Evolutionary conservation across 2,888 invertebrate species (phyloP).

Genomic region (Dryobotodes eremita): DNA sequence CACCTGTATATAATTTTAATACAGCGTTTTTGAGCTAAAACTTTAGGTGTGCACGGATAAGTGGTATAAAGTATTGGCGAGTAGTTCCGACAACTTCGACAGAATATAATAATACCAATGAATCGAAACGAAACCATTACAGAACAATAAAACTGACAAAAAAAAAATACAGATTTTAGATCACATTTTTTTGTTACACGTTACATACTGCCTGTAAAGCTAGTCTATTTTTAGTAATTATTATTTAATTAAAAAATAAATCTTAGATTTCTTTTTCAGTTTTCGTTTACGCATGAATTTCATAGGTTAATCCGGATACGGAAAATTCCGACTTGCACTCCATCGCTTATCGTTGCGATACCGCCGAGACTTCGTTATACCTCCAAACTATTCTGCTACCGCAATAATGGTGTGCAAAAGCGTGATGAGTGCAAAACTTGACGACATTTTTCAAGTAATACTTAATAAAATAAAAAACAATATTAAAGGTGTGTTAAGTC

Average conservation of each 20-base stretch:
- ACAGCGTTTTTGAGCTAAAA: not conserved
- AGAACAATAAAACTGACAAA: slow-evolving; percentile 11
- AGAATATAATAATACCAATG: slow-evolving; percentile 3
- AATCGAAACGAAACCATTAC: slow-evolving; percentile 15
- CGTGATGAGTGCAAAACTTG: slow-evolving; percentile 26
- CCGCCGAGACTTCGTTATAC: not conserved
- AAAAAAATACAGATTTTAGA: slow-evolving; percentile 13
- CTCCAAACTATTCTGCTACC: not conserved
- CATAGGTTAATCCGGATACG: not conserved
- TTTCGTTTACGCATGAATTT: no score
- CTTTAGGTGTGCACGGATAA: slow-evolving; percentile 5
- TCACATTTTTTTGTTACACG: not conserved
- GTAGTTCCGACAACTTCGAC: slow-evolving; percentile 23
- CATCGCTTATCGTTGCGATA: no score
- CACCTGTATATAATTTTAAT: not conserved
- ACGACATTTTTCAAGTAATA: slow-evolving; percentile 9
- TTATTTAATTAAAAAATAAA: not conserved
- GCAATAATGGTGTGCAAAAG: slow-evolving; percentile 3
- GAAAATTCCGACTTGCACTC: no score
- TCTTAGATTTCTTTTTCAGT: no score
- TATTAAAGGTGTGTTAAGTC: slow-evolving; percentile 48
- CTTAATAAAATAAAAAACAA: not conserved
- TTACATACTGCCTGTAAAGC: not conserved
- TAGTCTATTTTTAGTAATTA: not conserved
- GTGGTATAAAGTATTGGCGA: slow-evolving; percentile 20